Base-by-base conservation (phyloP, 1,140 invertebrate genomes). In the Euwallacea similis region DNA sequence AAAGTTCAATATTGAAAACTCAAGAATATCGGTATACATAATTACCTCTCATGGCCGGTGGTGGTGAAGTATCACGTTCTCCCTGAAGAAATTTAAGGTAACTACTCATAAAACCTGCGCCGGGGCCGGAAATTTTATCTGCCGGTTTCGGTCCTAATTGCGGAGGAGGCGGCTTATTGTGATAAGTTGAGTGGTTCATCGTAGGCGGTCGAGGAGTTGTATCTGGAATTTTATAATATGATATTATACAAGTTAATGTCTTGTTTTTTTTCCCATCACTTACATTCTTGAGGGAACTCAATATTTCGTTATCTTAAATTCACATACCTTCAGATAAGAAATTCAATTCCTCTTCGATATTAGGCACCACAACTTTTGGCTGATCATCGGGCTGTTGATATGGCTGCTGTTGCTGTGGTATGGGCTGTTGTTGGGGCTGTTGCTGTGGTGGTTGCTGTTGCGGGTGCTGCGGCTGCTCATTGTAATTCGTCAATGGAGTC, bases 81-180 rank as follows among this genome's bases (percentile, higher is more conserved):
- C 92, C 92, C 84, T 93, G 90, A 74, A 93, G 83, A 82, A 93
- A 93, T 79, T 92, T 93, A 50, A 93, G 83, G 83, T 92, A 93
- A 81, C 91, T 93, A 74, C 88, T 90, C 90, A 93, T 93, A 80
- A 93, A 93, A 69, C 91, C 90, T 42, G 88, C 87, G 75, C 90
- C 89, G 74, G 86, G 88, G 80, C 85, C 88, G 80, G 84, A 87
- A 74, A 83, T 50, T 72, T 81, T 80, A 41, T 80, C 79, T 9
- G 66, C 11, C 76, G 80, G 83, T 81, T 86, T 89, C 81, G 80
- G 80, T 79, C 53, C 68, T 62, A 33, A 72, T 61, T 65, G 62
- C 70, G 56, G 68, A 65, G 50, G 15, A 2, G 61, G 15, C 44
- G 65, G 10, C 13, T 41, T 64, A 65, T 41, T 13, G 10, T 58